Evolutionary conservation across 2,113 vertebrate species (phyloP).

Genomic region (Tylochromis polylepis): DNA sequence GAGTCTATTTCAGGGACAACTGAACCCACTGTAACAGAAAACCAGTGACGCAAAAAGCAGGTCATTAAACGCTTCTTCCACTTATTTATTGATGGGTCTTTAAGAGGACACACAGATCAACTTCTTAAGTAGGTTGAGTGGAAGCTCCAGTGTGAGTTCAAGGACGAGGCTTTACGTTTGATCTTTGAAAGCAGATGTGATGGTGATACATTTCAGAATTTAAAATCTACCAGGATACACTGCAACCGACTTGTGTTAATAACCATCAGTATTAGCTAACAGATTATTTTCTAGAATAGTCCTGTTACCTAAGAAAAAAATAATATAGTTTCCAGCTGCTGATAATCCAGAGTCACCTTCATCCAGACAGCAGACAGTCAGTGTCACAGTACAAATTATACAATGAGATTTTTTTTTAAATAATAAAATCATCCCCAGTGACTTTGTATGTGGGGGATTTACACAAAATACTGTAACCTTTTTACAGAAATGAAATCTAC

Average conservation of each 20-base stretch:
- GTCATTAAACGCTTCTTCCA: slow-evolving; percentile 44
- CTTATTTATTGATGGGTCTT: slow-evolving; percentile 66
- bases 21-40: slow-evolving; percentile 50
- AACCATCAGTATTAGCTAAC: background rate
- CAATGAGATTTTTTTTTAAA: background rate
- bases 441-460: background rate
- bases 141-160: background rate
- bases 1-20: slow-evolving; percentile 55
- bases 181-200: background rate
- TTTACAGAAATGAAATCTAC: background rate
- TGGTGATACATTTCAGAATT: background rate
- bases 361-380: background rate
- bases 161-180: background rate
- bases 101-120: background rate
- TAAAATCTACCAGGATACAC: background rate
- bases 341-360: slow-evolving; percentile 5
- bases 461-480: background rate
- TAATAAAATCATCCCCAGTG: background rate
- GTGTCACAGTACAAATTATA: background rate
- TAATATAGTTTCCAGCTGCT: background rate
- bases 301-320: background rate
- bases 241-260: background rate
- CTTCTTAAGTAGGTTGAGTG: background rate
- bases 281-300: background rate
- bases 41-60: slow-evolving; percentile 57